Base-by-base conservation (phyloP, 1,140 invertebrate species). In the Bombus pyrosoma region DNA sequence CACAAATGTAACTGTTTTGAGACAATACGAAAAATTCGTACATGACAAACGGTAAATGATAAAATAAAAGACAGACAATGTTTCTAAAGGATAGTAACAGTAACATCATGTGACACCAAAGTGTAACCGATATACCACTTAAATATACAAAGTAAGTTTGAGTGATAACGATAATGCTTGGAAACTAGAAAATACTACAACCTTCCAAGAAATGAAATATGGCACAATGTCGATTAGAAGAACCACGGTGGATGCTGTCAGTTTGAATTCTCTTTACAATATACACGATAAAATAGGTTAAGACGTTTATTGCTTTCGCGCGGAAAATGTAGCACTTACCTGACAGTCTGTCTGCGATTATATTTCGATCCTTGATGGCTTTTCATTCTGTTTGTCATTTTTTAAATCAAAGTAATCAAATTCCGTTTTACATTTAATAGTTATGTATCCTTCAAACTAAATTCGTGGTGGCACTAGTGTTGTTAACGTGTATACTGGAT, bases 241-340 rank as follows among this genome's bases (percentile, higher is more conserved):
- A 72, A 72, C 18, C 28, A 47, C 25, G 1, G 28, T 39, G 47
- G 64, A 53, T 28, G 15, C 39, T 69, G 83, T 73, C 83, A 66
- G 68, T 80, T 85, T 28, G 53, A 80, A 80, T 85, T 85, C 62
- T 37, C 77, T 53, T 80, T 25, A 22, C n/a, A 10, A 37, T 34
- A 15, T 34, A 73, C 18, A 3, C 0, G 41, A 37, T 10, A 22
- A 85, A 62, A 85, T 85, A 85, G 83, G 83, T 85, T 85, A 85
- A 85, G 83, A 39, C 32, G 68, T 79, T 85, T 80, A 85, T 39
- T 41, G 57, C 10, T 39, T 64, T 72, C 25, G 10, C 53, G 1
- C 25, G 12, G 34, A 25, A 85, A 80, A 66, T 64, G 0, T 62
- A 53, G 13, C 68, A n/a, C 68, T 85, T 32, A 85, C 83, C 68